Evolutionary conservation across 1,140 invertebrate species (phyloP), one percentile per base, ranked within the genome.

Genomic region (Octopus sinensis): DNA sequence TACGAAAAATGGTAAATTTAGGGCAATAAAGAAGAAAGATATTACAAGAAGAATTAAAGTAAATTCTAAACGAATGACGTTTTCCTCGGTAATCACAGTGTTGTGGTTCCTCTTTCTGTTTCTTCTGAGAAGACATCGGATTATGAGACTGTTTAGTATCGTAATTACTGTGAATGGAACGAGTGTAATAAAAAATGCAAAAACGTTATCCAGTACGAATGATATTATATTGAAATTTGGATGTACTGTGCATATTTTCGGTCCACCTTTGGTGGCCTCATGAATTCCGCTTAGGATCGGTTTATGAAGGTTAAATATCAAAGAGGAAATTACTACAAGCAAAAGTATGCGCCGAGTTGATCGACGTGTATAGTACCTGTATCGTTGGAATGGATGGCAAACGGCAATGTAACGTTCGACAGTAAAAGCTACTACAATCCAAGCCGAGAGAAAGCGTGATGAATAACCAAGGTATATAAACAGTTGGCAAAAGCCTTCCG

Each of bases 381-480:
- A 17, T 12, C 52, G 30, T 6, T 51, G 76, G 30, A 77, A 77
- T 51, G 76, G 76, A 17, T 77, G 76, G 23, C 76, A 77, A 53
- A 77, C 76, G 76, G 43, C 76, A 9, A 77, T 86, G 84, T 89
- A 90, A 4, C 89, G 75, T 82, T 90, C 89, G 68, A 86, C 82
- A 0, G 89, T 89, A 80, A 90, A 90, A 51, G 85, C 83, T 2
- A 88, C 88, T 9, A 90, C 83, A 73, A 90, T 76, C 88, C 88
- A 90, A 4, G 88, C 86, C 0, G 88, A 89, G 43, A 89, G 54
- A 82, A 90, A 89, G 5, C 89, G 85, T 10, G 83, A 85, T 51
- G 86, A 81, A 80, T 89, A 89, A 71, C 83, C 82, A 0, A 89
- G 73, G 81, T 87, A 89, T 5, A 88, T 53, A 10, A 86, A 83